Base-by-base conservation (phyloP, 2,113 vertebrate species). In the Chitala chitala region DNA sequence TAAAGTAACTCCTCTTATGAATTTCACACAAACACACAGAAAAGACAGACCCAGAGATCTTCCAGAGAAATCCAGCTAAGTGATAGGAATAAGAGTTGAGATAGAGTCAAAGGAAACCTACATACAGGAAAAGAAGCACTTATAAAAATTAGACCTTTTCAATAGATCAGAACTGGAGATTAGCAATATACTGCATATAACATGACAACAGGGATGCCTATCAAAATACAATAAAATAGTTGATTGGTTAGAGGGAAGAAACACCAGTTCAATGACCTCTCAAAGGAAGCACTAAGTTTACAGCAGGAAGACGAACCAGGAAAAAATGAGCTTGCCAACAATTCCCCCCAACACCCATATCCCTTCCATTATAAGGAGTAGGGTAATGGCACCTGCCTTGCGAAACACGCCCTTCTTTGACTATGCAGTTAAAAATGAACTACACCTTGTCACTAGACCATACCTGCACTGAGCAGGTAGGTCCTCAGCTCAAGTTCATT, bases 401-500 rank as follows among this genome's bases (percentile, higher is more conserved):
- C 1, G 48, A 51, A 51, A 51, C 20, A 51, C 2, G 7, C 20
- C 2, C n/a, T n/a, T n/a, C n/a, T 51, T 51, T 51, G 20, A 51
- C 48, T 15, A 9, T 9, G 7, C 20, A 51, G 48, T 51, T 51
- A 51, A 20, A 51, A 51, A 1, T 51, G 1, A 51, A 29, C 29
- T 24, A 15, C 3, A 24, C 56, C 26, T 13, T 0, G 55, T 10
- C 24, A 4, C 0, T 58, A 26, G n/a, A 24, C n/a, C n/a, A 1
- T 6, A 20, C 26, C n/a, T 20, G 56, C 12, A 7, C 12, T 15
- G 26, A 31, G 5, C 26, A 20, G 54, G 58, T 4, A 17, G 20
- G 31, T 36, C 58, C 31, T 61, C 82, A 82, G 80, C 74, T 36
- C 65, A 82, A 82, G 75, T 59, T 78, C n/a, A 22, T 10, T 26